A percentile compares a stretch with the other conserved stretches of the same genome.
Conservation (phyloP, 2,888 invertebrate species). For the Aleiodes alternator region DNA sequence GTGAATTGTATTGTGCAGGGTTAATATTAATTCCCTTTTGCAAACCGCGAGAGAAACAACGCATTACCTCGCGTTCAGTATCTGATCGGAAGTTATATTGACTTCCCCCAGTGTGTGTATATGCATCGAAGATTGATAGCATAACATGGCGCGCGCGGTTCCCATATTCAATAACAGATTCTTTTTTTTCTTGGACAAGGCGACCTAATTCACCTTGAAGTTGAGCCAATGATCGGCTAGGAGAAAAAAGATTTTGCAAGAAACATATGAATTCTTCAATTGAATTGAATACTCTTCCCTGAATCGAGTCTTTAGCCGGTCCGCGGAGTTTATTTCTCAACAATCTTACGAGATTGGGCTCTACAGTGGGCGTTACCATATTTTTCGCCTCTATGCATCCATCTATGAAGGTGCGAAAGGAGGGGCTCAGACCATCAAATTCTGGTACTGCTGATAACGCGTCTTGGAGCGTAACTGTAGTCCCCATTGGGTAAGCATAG, state of each 20-base stretch:
- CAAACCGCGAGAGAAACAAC: too few species aligned
- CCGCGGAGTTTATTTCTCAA: not conserved
- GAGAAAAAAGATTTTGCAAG: slow-evolving; percentile 1
- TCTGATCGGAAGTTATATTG: too few species aligned
- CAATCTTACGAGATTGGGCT: not conserved
- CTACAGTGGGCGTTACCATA: not conserved
- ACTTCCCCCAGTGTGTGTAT: too few species aligned
- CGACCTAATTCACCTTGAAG: slow-evolving; percentile 12
- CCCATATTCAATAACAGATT: not conserved
- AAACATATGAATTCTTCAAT: not conserved
- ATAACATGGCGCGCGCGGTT: not conserved
- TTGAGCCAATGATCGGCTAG: not conserved
- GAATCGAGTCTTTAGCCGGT: not conserved
- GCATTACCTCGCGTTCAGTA: too few species aligned
- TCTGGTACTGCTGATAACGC: slow-evolving; percentile 8
- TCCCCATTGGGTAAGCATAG: too few species aligned
- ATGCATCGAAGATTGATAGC: too few species aligned
- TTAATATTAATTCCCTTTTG: too few species aligned
- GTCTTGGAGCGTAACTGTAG: not conserved
- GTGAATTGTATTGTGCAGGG: too few species aligned
- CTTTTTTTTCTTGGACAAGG: not conserved
- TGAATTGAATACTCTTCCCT: not conserved
- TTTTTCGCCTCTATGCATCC: not conserved
- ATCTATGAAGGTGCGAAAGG: not conserved
- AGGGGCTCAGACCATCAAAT: not conserved